Conservation (phyloP, 2,797 vertebrate species). For the Myotis pilosus region DNA sequence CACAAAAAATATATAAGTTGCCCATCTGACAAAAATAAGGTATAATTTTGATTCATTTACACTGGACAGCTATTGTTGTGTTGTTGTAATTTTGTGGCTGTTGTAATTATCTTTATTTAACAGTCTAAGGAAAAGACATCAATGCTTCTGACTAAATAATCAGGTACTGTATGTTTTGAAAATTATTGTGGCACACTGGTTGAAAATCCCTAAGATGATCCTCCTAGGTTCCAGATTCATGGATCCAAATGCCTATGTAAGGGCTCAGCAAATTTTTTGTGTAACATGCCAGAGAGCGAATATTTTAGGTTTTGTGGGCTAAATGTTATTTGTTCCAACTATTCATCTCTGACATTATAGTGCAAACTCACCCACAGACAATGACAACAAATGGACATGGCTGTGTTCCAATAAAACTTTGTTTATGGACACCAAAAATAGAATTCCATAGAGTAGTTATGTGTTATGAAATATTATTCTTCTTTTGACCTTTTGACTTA, state of each 20-base stretch:
- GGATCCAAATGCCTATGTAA: background rate
- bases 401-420: background rate
- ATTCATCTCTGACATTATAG: background rate
- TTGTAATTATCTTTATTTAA: too few species aligned
- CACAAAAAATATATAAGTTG: too few species aligned
- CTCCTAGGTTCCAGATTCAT: background rate
- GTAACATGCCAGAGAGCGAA: background rate
- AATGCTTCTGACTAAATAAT: too few species aligned
- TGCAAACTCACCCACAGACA: background rate
- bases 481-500: background rate
- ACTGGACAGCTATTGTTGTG: too few species aligned
- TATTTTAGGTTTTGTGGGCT: background rate
- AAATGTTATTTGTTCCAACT: background rate
- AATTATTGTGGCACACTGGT: too few species aligned
- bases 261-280: background rate
- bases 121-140: too few species aligned
- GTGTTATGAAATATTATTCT: background rate
- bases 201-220: background rate
- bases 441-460: conserved; percentile 10
- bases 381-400: background rate
- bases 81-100: too few species aligned
- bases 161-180: too few species aligned
- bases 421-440: background rate
- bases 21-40: too few species aligned
- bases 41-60: too few species aligned